These are phyloP conservation scores for Megathymus violae DNA, from an alignment of 1,140 invertebrate species.

Conservation along the genomic window DNA sequence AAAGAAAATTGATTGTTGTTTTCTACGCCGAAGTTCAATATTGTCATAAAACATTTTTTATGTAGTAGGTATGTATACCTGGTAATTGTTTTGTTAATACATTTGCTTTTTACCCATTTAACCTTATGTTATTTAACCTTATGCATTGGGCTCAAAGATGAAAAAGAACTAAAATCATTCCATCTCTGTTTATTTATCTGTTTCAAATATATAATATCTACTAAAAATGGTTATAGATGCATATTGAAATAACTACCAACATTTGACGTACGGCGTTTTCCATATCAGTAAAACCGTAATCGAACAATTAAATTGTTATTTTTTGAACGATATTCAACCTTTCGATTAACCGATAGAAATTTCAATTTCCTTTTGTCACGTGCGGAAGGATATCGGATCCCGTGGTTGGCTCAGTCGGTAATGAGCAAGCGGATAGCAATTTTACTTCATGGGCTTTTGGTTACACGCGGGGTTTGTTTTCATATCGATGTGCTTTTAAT, in stretches of 20 bases:
- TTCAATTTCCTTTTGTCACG: conserved; percentile 83
- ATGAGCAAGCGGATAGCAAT: conserved; percentile 81
- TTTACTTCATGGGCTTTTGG: conserved; percentile 79
- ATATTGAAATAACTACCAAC: too few relatives aligned
- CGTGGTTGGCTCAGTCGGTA: conserved; percentile 76
- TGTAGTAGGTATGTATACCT: too few relatives aligned
- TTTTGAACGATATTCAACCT: conserved; percentile 69
- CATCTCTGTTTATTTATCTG: neutral
- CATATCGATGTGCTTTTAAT: conserved; percentile 70
- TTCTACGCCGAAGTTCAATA: too few relatives aligned
- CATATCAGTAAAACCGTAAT: neutral
- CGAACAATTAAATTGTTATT: conserved; percentile 63
- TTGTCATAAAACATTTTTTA: too few relatives aligned
- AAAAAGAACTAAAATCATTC: too few relatives aligned
- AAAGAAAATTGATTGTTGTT: too few relatives aligned
- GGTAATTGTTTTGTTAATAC: too few relatives aligned
- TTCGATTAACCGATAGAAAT: conserved; percentile 81
- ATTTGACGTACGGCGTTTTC: neutral
- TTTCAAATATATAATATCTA: neutral
- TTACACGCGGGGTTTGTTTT: conserved; percentile 64
- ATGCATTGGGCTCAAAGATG: too few relatives aligned
- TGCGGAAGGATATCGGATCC: conserved; percentile 76
- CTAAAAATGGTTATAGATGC: too few relatives aligned
- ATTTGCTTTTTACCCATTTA: too few relatives aligned
- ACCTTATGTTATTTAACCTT: too few relatives aligned